Evolutionary conservation across 1,140 invertebrate species (phyloP), one percentile per base, ranked within the genome.

Genomic region (Rhagoletis zephyria): DNA sequence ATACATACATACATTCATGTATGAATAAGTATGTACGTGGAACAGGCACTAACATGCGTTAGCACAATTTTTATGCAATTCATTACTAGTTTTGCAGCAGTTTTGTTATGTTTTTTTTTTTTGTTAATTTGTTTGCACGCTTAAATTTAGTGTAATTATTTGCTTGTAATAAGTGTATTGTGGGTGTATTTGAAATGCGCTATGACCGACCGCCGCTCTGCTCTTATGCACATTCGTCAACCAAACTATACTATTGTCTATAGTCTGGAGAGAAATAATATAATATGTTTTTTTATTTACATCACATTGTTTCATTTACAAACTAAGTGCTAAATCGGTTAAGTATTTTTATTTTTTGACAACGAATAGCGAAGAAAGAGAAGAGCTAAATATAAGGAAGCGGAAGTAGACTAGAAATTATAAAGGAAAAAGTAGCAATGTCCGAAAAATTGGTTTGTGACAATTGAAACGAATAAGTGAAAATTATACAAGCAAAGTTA

Each of bases 281-380:
- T 4, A 19, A 81, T 81, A 81, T 81, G 30, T 30, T 30, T 30
- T 30, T 81, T 56, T 19, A 81, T 81, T 51, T 81, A 81, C 74
- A 81, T 81, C 74, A 81, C 74, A 81, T 30, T 81, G 48, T 81
- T 81, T 81, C 9, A 81, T 81, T 56, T 81, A 77, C 45, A 81
- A 81, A 56, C 48, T 81, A 81, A 56, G 7, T n/a, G 9, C 9
- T n/a, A 9, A 19, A 81, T 81, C 45, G 48, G 10, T 19, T 56
- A 10, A 30, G 30, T 30, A 30, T 30, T 48, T 1, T 12, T 51
- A n/a, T n/a, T 77, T 19, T 70, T 4, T n/a, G 7, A 42, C 74
- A 81, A 81, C 74, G 48, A 81, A 81, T 81, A 81, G 74, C 74
- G 74, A 81, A 81, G n/a, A 30, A 16, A 81, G 74, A 45, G 74